Evolutionary conservation across 2,113 vertebrate species (phyloP).

Genomic region (Callopanchax toddi): DNA sequence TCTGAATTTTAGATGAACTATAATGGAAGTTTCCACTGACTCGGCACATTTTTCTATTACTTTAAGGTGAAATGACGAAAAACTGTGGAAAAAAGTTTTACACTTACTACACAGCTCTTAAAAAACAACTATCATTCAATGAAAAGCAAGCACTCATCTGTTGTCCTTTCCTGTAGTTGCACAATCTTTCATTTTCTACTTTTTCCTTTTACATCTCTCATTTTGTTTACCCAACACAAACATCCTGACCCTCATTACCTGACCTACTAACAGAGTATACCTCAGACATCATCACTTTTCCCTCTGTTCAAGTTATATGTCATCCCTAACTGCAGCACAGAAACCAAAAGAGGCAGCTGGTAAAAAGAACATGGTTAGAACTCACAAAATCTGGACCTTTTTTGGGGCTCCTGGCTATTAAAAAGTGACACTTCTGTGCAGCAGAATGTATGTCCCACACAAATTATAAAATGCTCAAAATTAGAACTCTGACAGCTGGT

Average conservation of each 20-base stretch:
- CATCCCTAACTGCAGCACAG: constrained; percentile 13
- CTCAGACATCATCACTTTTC: constrained; percentile 17
- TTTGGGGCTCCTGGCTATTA: constrained; percentile 22
- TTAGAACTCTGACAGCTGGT: constrained; percentile 10
- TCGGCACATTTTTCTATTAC: background rate
- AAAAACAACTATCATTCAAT: too few species aligned
- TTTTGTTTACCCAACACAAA: constrained; percentile 3
- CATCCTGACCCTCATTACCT: constrained; percentile 8
- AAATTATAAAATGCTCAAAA: background rate
- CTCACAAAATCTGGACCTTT: constrained; percentile 17
- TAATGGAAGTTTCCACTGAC: constrained; percentile 12
- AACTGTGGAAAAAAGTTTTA: too few species aligned
- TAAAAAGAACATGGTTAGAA: constrained; percentile 14
- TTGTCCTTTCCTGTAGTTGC: background rate
- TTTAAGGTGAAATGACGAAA: too few species aligned
- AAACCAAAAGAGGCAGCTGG: constrained; percentile 25
- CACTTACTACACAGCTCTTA: too few species aligned
- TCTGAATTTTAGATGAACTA: constrained; percentile 7
- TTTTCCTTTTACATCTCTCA: constrained; percentile 15
- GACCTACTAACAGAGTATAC: background rate
- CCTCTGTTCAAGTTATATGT: constrained; percentile 31
- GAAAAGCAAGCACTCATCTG: too few species aligned
- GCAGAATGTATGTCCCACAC: constrained; percentile 18
- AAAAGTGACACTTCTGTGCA: background rate
- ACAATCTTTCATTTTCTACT: constrained; percentile 10